Evolutionary conservation across 1,140 invertebrate genomes (phyloP).

Genomic region (Drosophila nikananu): DNA sequence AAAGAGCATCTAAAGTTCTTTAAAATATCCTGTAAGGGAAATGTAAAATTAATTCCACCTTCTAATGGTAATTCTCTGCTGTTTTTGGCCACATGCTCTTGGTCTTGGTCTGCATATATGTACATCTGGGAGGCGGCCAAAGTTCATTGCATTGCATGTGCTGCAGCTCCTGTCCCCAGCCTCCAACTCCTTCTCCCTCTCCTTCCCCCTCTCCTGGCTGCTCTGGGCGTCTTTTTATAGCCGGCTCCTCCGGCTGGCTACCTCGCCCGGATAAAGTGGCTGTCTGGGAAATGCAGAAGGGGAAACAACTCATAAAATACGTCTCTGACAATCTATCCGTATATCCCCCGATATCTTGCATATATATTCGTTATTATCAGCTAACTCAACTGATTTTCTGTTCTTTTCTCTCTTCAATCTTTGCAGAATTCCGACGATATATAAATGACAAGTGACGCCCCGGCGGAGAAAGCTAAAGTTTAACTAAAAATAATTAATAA

Average conservation of each 20-base stretch:
- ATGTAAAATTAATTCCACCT: constrained; percentile 8
- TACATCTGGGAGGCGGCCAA: constrained; percentile 63
- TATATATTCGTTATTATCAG: not conserved
- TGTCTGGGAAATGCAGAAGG: constrained; percentile 19
- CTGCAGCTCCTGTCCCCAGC: constrained; percentile 9
- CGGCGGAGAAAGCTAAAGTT: constrained; percentile 40
- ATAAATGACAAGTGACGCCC: constrained; percentile 40
- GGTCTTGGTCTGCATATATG: constrained; percentile 17
- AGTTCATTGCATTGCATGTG: constrained; percentile 73
- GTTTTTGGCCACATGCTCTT: constrained; percentile 16
- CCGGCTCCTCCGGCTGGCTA: constrained; percentile 43
- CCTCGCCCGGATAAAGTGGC: constrained; percentile 36
- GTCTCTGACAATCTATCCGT: not conserved
- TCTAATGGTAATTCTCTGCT: constrained; percentile 14
- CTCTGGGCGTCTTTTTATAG: constrained; percentile 70
- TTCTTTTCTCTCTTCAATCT: not conserved
- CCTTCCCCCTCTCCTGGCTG: constrained; percentile 37
- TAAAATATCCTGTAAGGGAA: too few species aligned
- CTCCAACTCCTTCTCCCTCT: constrained; percentile 9
- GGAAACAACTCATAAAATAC: constrained; percentile 3
- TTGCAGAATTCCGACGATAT: constrained; percentile 51
- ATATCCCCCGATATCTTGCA: not conserved
- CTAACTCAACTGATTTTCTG: constrained; percentile 5
- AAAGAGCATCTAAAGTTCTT: not conserved
- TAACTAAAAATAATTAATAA: constrained; percentile 30